Conservation (phyloP, 1,140 invertebrate genomes). For the Cherax quadricarinatus region DNA sequence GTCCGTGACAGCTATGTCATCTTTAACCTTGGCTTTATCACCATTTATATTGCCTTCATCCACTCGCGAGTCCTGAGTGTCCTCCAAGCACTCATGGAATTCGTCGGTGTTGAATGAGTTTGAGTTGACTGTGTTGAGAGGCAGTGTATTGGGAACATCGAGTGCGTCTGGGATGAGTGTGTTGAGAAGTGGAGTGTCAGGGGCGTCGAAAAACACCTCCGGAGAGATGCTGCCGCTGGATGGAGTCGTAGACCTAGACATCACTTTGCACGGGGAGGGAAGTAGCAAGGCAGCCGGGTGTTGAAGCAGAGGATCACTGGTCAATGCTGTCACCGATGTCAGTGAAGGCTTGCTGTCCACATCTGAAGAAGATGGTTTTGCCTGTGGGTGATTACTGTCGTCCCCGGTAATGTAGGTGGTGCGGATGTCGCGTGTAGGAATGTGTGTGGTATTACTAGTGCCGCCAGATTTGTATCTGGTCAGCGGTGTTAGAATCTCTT, state of each 20-base stretch:
- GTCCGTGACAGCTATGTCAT: neutral
- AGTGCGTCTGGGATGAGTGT: neutral
- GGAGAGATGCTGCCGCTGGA: constrained; percentile 24
- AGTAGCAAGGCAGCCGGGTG: neutral
- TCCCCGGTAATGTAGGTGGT: neutral
- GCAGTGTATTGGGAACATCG: neutral
- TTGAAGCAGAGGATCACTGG: too few species aligned
- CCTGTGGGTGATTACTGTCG: neutral
- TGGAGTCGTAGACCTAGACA: neutral
- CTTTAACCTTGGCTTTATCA: neutral
- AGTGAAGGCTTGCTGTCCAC: neutral
- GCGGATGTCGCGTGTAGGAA: neutral
- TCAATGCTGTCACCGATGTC: neutral
- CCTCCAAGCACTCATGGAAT: neutral
- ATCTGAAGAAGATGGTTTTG: neutral
- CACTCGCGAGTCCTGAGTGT: neutral
- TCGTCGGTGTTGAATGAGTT: neutral
- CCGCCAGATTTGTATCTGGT: neutral
- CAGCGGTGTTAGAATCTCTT: neutral
- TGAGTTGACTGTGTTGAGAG: neutral
- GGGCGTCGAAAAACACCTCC: constrained; percentile 31
- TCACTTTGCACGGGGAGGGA: neutral
- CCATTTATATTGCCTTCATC: too few species aligned
- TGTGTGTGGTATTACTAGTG: neutral
- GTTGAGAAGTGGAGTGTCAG: neutral